These are phyloP conservation scores for Geothlypis trichas DNA, from an alignment of 2,113 vertebrate genomes.

Conservation along the genomic window DNA sequence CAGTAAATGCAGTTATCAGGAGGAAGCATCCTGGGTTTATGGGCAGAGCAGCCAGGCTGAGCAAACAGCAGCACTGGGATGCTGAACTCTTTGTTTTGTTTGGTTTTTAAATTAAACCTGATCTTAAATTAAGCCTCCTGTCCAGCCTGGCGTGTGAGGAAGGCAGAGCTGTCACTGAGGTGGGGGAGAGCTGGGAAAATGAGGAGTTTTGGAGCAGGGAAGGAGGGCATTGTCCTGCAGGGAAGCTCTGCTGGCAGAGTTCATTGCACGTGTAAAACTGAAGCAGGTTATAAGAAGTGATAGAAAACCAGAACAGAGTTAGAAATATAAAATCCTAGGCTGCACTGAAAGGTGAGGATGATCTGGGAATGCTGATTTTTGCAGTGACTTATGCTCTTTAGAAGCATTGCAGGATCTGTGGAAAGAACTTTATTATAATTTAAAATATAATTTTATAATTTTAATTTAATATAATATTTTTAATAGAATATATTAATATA, in stretches of 20 bases:
- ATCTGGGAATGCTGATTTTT: neutral
- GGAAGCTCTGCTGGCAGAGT: neutral
- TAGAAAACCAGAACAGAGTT: neutral
- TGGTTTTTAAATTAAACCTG: slow-evolving; percentile 1
- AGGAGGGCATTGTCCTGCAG: neutral
- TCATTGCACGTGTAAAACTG: rapidly evolving
- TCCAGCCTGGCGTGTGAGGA: too few relatives aligned
- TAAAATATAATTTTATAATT: neutral
- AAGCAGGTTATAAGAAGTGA: neutral
- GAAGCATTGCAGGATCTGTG: neutral
- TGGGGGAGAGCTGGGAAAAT: neutral
- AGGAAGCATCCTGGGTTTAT: neutral
- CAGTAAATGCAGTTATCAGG: slow-evolving; percentile 12
- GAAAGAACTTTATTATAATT: neutral
- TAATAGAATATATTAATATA: too few relatives aligned
- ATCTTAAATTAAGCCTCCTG: neutral
- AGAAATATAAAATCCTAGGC: neutral
- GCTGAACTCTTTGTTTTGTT: neutral
- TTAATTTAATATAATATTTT: too few relatives aligned
- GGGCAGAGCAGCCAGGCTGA: neutral
- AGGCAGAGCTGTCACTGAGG: neutral
- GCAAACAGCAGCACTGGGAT: neutral
- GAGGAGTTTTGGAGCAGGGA: neutral
- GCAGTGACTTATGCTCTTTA: neutral
- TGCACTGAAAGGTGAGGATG: neutral